These are phyloP conservation scores for Dorcus hopei DNA, from an alignment of 2,888 invertebrate species.

Conservation along the genomic window DNA sequence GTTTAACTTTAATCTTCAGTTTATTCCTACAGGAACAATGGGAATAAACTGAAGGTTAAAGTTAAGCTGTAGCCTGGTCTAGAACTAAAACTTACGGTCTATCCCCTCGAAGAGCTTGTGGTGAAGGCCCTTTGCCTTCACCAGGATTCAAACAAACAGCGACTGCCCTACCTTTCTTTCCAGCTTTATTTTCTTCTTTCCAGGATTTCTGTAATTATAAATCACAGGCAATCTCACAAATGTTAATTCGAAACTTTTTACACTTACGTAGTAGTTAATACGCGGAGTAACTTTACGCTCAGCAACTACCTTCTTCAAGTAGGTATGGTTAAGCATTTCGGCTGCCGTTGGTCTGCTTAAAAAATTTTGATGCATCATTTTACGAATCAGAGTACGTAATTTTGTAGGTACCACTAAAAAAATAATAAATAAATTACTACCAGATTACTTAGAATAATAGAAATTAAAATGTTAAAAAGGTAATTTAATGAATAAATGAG, in stretches of 20 bases:
- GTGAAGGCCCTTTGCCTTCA: not conserved
- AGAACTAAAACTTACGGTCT: slow-evolving; percentile 7
- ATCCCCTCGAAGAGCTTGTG: not conserved
- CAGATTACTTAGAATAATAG: no score
- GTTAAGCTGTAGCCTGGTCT: not conserved
- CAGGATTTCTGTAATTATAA: slow-evolving; percentile 8
- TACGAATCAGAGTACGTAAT: slow-evolving; percentile 52
- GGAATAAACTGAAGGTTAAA: not conserved
- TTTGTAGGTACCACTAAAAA: slow-evolving; percentile 50
- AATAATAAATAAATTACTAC: no score
- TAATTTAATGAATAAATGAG: no score
- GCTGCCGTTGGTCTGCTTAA: slow-evolving; percentile 54
- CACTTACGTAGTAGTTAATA: slow-evolving; percentile 18
- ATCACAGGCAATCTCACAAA: not conserved
- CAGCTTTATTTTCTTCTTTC: slow-evolving; percentile 3
- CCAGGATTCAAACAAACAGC: slow-evolving; percentile 13
- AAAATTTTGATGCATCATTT: slow-evolving; percentile 58
- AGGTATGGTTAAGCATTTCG: slow-evolving; percentile 45
- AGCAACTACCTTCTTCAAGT: slow-evolving; percentile 4
- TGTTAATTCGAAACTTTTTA: not conserved
- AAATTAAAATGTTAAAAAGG: no score
- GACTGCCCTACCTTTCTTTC: slow-evolving; percentile 2
- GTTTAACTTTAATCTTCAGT: no score
- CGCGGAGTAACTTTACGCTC: slow-evolving; percentile 6
- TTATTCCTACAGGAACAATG: no score